phyloP scores from a whole-genome alignment of 1,140 invertebrate species.

The Drosophila bocki region DNA sequence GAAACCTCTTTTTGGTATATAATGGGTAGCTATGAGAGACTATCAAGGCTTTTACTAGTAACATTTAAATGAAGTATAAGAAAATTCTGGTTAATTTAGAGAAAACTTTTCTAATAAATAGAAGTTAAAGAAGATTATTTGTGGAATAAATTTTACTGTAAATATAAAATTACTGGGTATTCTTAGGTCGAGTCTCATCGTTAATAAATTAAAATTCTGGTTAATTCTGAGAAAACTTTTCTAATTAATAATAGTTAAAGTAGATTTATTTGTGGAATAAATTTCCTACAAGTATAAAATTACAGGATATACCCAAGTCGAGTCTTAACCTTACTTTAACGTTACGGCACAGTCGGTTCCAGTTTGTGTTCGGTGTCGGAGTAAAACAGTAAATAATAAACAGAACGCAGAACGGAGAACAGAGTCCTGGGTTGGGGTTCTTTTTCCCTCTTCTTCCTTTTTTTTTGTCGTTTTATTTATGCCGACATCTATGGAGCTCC shows the following conservation, averaged over 20 bases:
- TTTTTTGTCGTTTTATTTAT: constrained; percentile 46
- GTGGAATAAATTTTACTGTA: accelerated
- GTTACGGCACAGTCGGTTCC: constrained; percentile 14
- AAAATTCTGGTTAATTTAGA: background rate
- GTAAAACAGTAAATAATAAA: constrained; percentile 75
- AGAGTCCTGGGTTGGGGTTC: constrained; percentile 7
- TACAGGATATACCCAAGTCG: background rate
- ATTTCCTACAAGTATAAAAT: background rate
- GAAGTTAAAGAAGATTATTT: background rate
- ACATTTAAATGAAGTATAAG: background rate
- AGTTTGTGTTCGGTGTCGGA: constrained; percentile 52
- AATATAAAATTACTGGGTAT: background rate
- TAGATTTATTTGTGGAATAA: background rate
- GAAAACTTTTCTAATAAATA: too few species aligned
- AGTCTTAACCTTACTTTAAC: background rate
- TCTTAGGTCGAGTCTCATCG: background rate
- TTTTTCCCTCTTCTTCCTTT: constrained; percentile 13
- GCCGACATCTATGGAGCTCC: constrained; percentile 15
- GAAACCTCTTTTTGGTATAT: constrained; percentile 21
- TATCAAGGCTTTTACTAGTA: background rate
- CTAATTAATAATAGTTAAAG: too few species aligned
- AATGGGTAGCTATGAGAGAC: background rate
- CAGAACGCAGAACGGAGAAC: constrained; percentile 55
- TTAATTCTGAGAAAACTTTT: background rate
- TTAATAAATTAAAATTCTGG: background rate